A percentile compares a stretch with the other conserved stretches of the same genome.
Conservation (phyloP, 1,140 invertebrate species). For the Monomorium pharaonis region DNA sequence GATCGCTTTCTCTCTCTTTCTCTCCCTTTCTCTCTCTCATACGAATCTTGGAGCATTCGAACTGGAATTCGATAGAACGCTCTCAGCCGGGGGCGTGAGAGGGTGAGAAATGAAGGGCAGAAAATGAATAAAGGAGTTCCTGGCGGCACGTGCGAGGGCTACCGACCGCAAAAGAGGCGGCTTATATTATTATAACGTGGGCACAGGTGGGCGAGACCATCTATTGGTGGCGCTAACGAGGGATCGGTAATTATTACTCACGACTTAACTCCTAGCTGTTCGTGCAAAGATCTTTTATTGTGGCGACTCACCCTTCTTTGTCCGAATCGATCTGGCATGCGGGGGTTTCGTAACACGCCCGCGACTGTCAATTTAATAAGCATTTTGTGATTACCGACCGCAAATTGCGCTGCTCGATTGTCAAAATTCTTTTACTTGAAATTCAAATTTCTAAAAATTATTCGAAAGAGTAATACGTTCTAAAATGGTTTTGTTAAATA, state of each 20-base stretch:
- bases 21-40: too few species aligned
- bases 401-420: constrained; percentile 28
- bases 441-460: neutral
- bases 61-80: constrained; percentile 47
- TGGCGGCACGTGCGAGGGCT: constrained; percentile 78
- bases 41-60: constrained; percentile 1
- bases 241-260: constrained; percentile 79
- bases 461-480: neutral
- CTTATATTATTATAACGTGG: constrained; percentile 80
- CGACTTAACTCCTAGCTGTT: constrained; percentile 75
- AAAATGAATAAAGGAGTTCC: constrained; percentile 71
- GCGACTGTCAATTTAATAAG: constrained; percentile 56
- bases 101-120: constrained; percentile 69
- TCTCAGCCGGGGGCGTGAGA: constrained; percentile 42
- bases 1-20: too few species aligned
- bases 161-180: constrained; percentile 79
- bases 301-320: constrained; percentile 56
- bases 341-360: constrained; percentile 56
- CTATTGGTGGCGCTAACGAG: constrained; percentile 75
- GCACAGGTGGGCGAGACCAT: constrained; percentile 79
- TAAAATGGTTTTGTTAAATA: too few species aligned
- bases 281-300: constrained; percentile 76
- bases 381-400: constrained; percentile 28
- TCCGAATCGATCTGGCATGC: constrained; percentile 57
- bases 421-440: neutral